Evolutionary conservation across 2,888 invertebrate species (phyloP).

Genomic region (Drosophila borborema): DNA sequence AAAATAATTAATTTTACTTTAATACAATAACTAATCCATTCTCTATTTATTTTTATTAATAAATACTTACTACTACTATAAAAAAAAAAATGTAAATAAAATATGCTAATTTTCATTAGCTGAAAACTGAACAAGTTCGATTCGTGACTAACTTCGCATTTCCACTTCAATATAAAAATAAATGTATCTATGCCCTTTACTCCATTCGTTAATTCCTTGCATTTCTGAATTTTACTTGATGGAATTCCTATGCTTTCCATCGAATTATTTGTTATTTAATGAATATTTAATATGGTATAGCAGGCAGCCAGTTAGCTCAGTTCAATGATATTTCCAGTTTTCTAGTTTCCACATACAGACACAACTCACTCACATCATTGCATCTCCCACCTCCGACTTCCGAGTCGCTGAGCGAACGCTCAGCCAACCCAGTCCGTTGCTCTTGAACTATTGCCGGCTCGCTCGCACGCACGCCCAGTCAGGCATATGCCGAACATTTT

Average conservation of each 20-base stretch:
- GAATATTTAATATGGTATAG: background rate
- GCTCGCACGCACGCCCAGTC: constrained; percentile 51
- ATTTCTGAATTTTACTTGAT: background rate
- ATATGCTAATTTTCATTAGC: too few relatives aligned
- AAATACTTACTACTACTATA: too few relatives aligned
- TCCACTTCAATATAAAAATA: too few relatives aligned
- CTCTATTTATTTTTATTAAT: too few relatives aligned
- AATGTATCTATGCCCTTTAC: too few relatives aligned
- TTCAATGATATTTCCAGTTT: constrained; percentile 1
- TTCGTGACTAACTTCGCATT: too few relatives aligned
- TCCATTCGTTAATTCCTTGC: background rate
- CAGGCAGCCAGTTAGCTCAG: background rate
- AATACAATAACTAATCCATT: too few relatives aligned
- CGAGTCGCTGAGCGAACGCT: constrained; percentile 8
- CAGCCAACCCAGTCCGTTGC: constrained; percentile 11
- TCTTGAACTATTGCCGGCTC: constrained; percentile 33
- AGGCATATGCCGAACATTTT: constrained; percentile 76
- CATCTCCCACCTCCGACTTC: background rate
- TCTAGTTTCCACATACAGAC: constrained; percentile 16
- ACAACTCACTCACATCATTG: background rate
- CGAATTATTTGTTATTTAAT: background rate
- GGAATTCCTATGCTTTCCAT: background rate
- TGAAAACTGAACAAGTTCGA: too few relatives aligned
- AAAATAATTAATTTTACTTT: too few relatives aligned
- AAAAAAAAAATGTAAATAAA: too few relatives aligned